A percentile compares a stretch with the other conserved stretches of the same genome.
Evolutionary conservation across 2,888 invertebrate species (phyloP).

Genomic region (Zaprionus lineosus): DNA sequence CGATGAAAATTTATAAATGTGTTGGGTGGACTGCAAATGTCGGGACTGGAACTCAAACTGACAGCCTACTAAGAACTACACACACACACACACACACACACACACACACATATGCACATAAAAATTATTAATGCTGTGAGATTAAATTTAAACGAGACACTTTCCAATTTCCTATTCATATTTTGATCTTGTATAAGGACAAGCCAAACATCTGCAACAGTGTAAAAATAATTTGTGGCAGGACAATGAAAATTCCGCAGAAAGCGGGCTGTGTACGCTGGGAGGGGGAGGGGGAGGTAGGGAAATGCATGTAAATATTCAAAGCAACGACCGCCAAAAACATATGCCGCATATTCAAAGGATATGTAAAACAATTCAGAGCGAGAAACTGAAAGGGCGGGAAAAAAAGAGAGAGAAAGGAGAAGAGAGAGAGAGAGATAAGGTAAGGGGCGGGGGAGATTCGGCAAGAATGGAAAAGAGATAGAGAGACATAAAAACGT

Average conservation of each 20-base stretch:
- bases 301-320: constrained; percentile 50
- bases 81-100: no score
- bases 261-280: no score
- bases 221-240: constrained; percentile 51
- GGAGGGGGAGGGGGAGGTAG: no score
- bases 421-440: constrained; percentile 3
- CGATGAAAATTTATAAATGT: no score
- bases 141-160: no score
- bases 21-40: no score
- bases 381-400: constrained; percentile 2
- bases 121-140: no score
- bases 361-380: constrained; percentile 62
- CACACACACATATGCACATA: no score
- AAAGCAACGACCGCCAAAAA: constrained; percentile 51
- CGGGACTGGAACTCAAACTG: no score
- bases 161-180: no score
- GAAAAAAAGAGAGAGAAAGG: background rate
- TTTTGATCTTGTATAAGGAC: constrained; percentile 15
- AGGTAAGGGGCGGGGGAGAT: background rate
- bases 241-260: constrained; percentile 43
- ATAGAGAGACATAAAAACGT: constrained; percentile 13
- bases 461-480: background rate
- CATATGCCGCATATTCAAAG: constrained; percentile 59
- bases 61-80: no score
- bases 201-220: constrained; percentile 43